Percentiles rank a stretch among this genome's conserved stretches.
Evolutionary conservation across 2,888 invertebrate genomes (phyloP).

Genomic region (Drosophila nigritarsus): DNA sequence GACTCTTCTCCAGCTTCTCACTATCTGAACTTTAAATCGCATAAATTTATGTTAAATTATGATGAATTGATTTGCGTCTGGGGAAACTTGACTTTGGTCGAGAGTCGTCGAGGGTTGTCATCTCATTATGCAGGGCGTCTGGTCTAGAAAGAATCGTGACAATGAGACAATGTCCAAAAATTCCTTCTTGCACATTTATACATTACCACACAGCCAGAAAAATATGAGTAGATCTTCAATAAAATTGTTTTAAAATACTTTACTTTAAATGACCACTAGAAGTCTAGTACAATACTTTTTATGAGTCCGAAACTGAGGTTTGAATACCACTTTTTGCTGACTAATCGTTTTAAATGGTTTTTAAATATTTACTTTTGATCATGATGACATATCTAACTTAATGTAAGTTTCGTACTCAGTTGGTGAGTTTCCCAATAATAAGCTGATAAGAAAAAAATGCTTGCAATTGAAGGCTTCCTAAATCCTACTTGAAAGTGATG

Average conservation of each 20-base stretch:
- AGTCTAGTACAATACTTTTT: neutral
- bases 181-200: constrained; percentile 13
- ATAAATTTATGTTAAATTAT: constrained; percentile 68
- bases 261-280: neutral
- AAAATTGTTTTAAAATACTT: neutral
- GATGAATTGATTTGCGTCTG: constrained; percentile 61
- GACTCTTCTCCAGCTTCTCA: neutral
- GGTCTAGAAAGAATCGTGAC: constrained; percentile 65
- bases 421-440: neutral
- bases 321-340: neutral
- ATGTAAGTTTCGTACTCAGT: neutral
- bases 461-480: neutral
- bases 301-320: neutral
- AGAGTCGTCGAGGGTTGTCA: constrained; percentile 49
- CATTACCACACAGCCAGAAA: constrained; percentile 20
- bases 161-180: constrained; percentile 65
- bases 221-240: neutral
- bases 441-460: neutral
- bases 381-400: neutral
- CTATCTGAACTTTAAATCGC: constrained; percentile 28
- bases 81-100: constrained; percentile 43
- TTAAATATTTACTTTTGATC: neutral
- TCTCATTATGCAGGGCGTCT: constrained; percentile 74
- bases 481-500: neutral
- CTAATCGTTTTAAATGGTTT: neutral